These are phyloP conservation scores for Eupeodes luniger DNA, from an alignment of 2,888 invertebrate genomes.

Conservation along the genomic window DNA sequence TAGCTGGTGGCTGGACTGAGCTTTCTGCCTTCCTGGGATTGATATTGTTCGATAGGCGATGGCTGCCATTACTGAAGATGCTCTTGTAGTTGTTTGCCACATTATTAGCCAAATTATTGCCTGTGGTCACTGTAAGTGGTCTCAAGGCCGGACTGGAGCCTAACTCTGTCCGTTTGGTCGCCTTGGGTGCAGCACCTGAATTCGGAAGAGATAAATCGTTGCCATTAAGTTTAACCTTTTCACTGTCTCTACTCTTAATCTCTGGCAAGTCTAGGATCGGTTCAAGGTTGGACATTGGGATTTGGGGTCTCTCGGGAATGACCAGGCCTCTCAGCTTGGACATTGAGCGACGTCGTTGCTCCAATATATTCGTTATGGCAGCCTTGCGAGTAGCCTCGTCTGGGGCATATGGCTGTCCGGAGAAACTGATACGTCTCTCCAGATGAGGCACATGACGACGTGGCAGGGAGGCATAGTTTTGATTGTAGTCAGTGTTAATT, in stretches of 20 bases:
- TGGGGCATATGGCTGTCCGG: constrained; percentile 80
- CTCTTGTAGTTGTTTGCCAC: constrained; percentile 79
- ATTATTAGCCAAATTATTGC: constrained; percentile 80
- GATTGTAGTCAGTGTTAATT: constrained; percentile 80
- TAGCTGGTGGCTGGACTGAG: constrained; percentile 80
- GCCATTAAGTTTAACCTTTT: constrained; percentile 84
- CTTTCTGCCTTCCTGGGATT: constrained; percentile 63
- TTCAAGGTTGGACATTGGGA: constrained; percentile 83
- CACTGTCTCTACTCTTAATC: constrained; percentile 90
- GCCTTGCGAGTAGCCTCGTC: constrained; percentile 86
- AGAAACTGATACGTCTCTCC: constrained; percentile 84
- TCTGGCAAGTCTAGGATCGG: constrained; percentile 91
- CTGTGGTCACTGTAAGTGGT: constrained; percentile 78
- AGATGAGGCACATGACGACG: constrained; percentile 75
- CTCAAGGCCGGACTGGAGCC: constrained; percentile 66
- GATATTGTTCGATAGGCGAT: constrained; percentile 77
- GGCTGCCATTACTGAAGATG: constrained; percentile 75
- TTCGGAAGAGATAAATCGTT: constrained; percentile 76
- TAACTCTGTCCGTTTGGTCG: constrained; percentile 77
- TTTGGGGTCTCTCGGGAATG: constrained; percentile 90
- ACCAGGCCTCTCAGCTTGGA: constrained; percentile 94
- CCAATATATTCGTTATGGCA: constrained; percentile 90
- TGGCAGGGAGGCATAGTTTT: constrained; percentile 80
- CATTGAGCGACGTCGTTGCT: constrained; percentile 92
- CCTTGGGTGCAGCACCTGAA: constrained; percentile 77